Conservation (phyloP, 1,140 invertebrate genomes). For the Plutomurus gul region DNA sequence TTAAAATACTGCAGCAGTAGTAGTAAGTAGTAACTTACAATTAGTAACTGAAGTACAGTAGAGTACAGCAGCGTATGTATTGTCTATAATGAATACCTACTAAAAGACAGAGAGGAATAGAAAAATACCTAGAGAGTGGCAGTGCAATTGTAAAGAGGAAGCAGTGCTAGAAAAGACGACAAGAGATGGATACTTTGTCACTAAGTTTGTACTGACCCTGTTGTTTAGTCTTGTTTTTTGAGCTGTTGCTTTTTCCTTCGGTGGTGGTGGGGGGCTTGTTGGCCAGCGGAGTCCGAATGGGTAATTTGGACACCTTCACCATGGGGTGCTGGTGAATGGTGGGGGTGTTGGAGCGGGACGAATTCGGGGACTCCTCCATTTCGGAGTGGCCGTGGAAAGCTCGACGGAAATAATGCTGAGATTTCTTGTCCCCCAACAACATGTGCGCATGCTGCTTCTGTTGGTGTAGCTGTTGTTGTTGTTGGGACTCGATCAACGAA, state of each 20-base stretch:
- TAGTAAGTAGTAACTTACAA: too few relatives aligned
- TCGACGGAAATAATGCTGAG: neutral
- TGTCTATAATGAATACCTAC: too few relatives aligned
- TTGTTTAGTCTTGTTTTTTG: conserved; percentile 45
- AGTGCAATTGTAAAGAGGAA: conserved; percentile 22
- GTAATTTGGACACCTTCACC: conserved; percentile 50
- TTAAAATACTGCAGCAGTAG: too few relatives aligned
- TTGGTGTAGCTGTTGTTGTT: conserved; percentile 15
- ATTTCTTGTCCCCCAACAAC: conserved; percentile 11
- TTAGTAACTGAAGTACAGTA: too few relatives aligned
- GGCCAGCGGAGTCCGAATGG: conserved; percentile 38
- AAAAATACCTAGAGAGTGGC: neutral
- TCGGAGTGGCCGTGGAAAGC: neutral
- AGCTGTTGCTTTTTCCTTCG: too few relatives aligned
- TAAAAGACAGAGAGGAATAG: too few relatives aligned
- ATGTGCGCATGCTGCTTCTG: neutral
- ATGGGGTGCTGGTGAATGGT: conserved; percentile 46
- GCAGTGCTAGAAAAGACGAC: conserved; percentile 43
- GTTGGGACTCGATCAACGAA: conserved; percentile 35
- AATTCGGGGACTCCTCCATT: neutral
- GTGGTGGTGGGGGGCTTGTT: too few relatives aligned
- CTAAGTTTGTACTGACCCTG: conserved; percentile 49
- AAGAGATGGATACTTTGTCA: conserved; percentile 45
- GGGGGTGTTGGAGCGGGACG: conserved; percentile 16
- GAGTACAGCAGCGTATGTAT: too few relatives aligned